phyloP scores from a whole-genome alignment of 2,797 vertebrate species.

The Sparidentex hasta region DNA sequence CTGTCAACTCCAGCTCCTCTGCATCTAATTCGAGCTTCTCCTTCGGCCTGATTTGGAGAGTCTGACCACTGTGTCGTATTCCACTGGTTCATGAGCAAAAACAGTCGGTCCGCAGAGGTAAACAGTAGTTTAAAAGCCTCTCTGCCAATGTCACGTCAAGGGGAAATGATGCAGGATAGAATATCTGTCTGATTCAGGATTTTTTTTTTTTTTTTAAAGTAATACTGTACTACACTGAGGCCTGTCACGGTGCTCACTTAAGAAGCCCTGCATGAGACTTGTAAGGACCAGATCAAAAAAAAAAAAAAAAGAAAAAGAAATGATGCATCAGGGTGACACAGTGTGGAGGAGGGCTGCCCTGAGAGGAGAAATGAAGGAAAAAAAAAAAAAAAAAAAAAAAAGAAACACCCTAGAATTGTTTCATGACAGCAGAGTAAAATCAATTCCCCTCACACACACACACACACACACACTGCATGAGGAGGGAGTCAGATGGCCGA shows the following conservation, averaged over 20 bases:
- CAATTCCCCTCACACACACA: neutral
- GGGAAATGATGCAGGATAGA: conserved; percentile 51
- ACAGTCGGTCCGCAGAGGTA: conserved; percentile 17
- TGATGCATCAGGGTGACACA: conserved; percentile 18
- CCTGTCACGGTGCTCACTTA: conserved; percentile 37
- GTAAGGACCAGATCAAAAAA: conserved; percentile 6
- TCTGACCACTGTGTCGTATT: conserved; percentile 20
- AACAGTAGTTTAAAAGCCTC: conserved; percentile 46
- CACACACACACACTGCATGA: too few relatives aligned
- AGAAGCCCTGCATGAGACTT: conserved; percentile 20
- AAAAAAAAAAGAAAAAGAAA: conserved; percentile 1
- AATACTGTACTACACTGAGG: neutral
- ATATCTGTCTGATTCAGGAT: neutral
- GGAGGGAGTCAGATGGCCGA: too few relatives aligned
- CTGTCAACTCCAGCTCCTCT: conserved; percentile 37
- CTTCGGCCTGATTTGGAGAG: conserved; percentile 41
- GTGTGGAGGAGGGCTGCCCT: neutral
- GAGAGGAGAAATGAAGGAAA: neutral
- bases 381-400: too few relatives aligned
- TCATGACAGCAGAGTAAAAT: conserved; percentile 9
- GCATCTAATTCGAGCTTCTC: conserved; percentile 49
- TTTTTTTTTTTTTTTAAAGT: neutral
- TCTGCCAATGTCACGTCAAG: conserved; percentile 76
- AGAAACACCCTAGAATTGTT: neutral
- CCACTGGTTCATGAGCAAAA: conserved; percentile 45